Evolutionary conservation across 2,113 vertebrate genomes (phyloP).

Genomic region (Oxyura jamaicensis): DNA sequence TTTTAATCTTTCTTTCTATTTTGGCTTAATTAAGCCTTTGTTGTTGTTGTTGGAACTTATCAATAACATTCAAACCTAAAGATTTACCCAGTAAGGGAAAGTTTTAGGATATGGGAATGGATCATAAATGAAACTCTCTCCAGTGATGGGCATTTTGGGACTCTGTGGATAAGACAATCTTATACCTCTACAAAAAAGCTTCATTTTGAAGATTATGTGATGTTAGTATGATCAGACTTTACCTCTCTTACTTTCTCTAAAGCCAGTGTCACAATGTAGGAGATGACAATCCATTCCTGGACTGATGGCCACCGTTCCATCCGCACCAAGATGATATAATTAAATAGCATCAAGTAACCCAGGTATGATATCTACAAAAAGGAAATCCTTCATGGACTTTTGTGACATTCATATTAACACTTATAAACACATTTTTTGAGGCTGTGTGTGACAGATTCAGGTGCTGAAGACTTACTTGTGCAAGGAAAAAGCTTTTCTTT

Average conservation of each 20-base stretch:
- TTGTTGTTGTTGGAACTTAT: background rate
- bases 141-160: background rate
- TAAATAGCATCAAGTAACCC: slow-evolving; percentile 93
- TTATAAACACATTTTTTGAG: background rate
- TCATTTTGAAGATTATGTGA: background rate
- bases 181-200: background rate
- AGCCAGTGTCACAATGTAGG: slow-evolving; percentile 93
- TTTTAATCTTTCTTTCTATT: background rate
- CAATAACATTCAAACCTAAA: no score
- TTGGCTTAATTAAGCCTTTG: background rate
- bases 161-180: background rate
- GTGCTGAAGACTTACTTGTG: background rate
- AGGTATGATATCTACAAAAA: slow-evolving; percentile 89
- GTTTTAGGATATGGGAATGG: background rate
- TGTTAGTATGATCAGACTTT: slow-evolving; percentile 1
- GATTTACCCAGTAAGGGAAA: background rate
- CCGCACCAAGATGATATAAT: slow-evolving; percentile 95
- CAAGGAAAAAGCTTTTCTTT: background rate
- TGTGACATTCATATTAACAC: background rate
- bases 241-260: slow-evolving; percentile 97
- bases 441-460: background rate
- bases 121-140: background rate
- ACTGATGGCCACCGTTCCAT: slow-evolving; percentile 94
- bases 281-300: slow-evolving; percentile 95
- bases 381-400: background rate